These are phyloP conservation scores for Hydrolagus colliei DNA, from an alignment of 2,797 vertebrate genomes.

Conservation along the genomic window DNA sequence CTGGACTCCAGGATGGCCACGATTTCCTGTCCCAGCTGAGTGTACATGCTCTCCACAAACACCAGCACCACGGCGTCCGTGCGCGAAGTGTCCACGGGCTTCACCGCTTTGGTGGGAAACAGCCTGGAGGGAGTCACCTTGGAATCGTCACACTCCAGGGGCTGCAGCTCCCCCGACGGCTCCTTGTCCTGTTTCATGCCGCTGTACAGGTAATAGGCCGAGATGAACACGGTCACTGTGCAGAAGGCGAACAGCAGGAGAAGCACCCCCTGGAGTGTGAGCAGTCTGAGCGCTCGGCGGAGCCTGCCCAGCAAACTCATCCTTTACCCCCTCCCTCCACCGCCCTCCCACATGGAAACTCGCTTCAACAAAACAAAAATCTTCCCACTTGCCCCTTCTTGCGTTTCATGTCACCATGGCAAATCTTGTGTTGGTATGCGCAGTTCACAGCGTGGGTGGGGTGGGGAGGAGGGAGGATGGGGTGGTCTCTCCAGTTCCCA, in stretches of 20 bases:
- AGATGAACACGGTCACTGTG: conserved; percentile 88
- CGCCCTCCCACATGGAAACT: conserved; percentile 36
- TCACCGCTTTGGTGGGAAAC: conserved; percentile 63
- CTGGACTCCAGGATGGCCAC: conserved; percentile 95
- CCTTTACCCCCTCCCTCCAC: conserved; percentile 47
- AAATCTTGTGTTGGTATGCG: background rate
- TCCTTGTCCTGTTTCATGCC: conserved; percentile 90
- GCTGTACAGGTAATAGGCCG: conserved; percentile 89
- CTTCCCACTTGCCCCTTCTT: conserved; percentile 3
- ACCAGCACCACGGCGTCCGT: conserved; percentile 92
- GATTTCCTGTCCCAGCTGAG: conserved; percentile 94
- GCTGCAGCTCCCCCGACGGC: conserved; percentile 66
- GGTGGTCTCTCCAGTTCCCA: background rate
- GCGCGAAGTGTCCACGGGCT: conserved; percentile 62
- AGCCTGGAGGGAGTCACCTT: conserved; percentile 78
- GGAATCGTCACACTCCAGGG: conserved; percentile 73
- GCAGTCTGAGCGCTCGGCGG: conserved; percentile 86
- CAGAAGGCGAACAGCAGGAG: conserved; percentile 91
- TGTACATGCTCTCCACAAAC: conserved; percentile 97
- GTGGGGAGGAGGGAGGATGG: too few relatives aligned
- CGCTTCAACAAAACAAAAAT: background rate
- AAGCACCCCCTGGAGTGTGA: conserved; percentile 85
- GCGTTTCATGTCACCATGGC: conserved; percentile 27
- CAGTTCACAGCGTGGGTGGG: background rate
- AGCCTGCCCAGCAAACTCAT: conserved; percentile 84